These are phyloP conservation scores for Taenaris catops DNA, from an alignment of 2,888 invertebrate genomes.

Conservation along the genomic window DNA sequence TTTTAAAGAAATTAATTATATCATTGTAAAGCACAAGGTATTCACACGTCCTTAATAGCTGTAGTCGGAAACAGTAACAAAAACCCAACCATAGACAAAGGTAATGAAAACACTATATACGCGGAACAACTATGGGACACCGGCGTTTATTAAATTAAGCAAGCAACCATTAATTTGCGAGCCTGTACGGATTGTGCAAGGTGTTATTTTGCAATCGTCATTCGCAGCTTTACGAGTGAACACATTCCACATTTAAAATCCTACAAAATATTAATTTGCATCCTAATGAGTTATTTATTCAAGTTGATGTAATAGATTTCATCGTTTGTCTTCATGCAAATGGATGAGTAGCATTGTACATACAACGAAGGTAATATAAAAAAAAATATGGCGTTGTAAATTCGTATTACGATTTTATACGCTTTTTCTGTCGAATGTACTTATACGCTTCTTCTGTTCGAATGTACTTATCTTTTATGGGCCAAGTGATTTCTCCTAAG, in stretches of 20 bases:
- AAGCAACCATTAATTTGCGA: conserved; percentile 17
- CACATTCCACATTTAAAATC: conserved; percentile 16
- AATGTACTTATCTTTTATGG: too few relatives aligned
- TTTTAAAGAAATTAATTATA: too few relatives aligned
- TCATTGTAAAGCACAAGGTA: conserved; percentile 34
- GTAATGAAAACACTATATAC: conserved; percentile 56
- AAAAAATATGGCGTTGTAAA: not conserved
- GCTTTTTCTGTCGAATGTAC: conserved; percentile 2
- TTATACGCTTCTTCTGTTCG: too few relatives aligned
- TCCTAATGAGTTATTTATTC: conserved; percentile 19
- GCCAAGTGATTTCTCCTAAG: conserved; percentile 31
- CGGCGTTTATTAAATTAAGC: conserved; percentile 29
- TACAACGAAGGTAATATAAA: conserved; percentile 3
- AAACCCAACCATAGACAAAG: conserved; percentile 68
- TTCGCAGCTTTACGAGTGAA: conserved; percentile 11
- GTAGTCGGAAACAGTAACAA: conserved; percentile 71
- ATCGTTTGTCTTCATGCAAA: conserved; percentile 1
- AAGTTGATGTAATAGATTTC: conserved; percentile 18
- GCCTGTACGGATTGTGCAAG: conserved; percentile 15
- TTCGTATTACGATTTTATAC: not conserved
- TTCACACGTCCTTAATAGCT: conserved; percentile 75
- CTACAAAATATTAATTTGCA: conserved; percentile 19
- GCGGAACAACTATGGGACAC: conserved; percentile 52
- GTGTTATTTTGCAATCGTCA: conserved; percentile 11
- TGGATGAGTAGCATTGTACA: not conserved